A percentile compares a stretch with the other conserved stretches of the same genome.
phyloP scores from a whole-genome alignment of 2,888 invertebrate genomes.

The Amphimallon solstitiale region DNA sequence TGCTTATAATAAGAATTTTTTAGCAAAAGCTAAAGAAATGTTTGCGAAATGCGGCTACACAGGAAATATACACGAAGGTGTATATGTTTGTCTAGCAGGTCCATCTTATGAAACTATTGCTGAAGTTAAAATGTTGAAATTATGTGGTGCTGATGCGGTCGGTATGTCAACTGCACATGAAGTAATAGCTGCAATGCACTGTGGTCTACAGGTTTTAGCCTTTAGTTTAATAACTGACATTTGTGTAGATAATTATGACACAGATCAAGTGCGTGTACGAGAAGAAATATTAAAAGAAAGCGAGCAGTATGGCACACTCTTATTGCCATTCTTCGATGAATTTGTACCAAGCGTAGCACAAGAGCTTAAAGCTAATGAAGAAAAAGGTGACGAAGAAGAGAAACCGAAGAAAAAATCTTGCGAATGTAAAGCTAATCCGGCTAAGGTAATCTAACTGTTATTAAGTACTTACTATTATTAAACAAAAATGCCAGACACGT shows the following conservation, averaged over 20 bases:
- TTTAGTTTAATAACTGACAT: constrained; percentile 90
- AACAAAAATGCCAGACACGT: no score
- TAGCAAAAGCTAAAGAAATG: constrained; percentile 68
- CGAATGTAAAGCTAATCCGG: constrained; percentile 3
- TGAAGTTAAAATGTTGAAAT: constrained; percentile 80
- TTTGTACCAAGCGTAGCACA: background rate
- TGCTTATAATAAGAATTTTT: constrained; percentile 80
- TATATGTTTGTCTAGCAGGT: constrained; percentile 91
- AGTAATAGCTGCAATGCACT: constrained; percentile 86
- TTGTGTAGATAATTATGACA: constrained; percentile 40
- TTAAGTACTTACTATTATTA: no score
- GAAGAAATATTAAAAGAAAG: background rate
- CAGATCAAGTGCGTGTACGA: background rate
- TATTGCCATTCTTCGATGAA: constrained; percentile 7
- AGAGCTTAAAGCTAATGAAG: background rate
- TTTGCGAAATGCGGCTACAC: constrained; percentile 60
- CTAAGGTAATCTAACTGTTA: no score
- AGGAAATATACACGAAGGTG: constrained; percentile 76
- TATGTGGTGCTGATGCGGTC: constrained; percentile 82
- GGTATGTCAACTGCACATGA: constrained; percentile 78
- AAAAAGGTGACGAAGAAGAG: no score
- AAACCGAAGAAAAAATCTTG: constrained; percentile 6
- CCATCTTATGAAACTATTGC: constrained; percentile 94
- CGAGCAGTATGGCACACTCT: background rate
- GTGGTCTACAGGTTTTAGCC: constrained; percentile 86